These are phyloP conservation scores for Papilio dardanus DNA, from an alignment of 1,140 invertebrate species.

Conservation along the genomic window DNA sequence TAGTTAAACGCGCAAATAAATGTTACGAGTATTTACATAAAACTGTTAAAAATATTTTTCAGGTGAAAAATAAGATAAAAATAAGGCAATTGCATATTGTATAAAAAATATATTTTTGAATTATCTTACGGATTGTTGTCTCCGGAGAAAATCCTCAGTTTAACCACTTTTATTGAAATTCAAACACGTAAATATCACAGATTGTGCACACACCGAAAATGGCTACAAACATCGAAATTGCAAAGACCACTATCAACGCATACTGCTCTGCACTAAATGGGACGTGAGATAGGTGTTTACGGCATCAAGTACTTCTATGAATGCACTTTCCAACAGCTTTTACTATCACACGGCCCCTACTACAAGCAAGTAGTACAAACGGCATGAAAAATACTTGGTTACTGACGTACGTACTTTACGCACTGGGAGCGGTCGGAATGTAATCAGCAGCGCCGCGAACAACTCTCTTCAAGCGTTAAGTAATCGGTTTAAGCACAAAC, in stretches of 20 bases:
- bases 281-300: slow-evolving; percentile 79
- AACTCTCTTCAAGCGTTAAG: slow-evolving; percentile 47
- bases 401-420: slow-evolving; percentile 76
- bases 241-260: slow-evolving; percentile 59
- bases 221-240: slow-evolving; percentile 70
- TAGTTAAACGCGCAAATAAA: background rate
- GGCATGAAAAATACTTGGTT: slow-evolving; percentile 78
- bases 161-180: slow-evolving; percentile 53
- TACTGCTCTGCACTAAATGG: slow-evolving; percentile 61
- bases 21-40: background rate
- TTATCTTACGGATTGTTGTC: slow-evolving; percentile 44
- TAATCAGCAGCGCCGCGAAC: slow-evolving; percentile 58
- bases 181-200: slow-evolving; percentile 71
- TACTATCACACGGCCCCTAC: slow-evolving; percentile 78
- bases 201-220: slow-evolving; percentile 74
- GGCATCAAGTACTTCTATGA: slow-evolving; percentile 72
- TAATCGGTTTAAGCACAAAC: slow-evolving; percentile 58
- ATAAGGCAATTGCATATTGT: background rate
- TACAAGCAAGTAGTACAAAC: slow-evolving; percentile 79
- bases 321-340: slow-evolving; percentile 82
- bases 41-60: background rate
- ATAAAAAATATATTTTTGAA: background rate
- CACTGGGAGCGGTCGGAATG: slow-evolving; percentile 78
- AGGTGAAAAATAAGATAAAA: background rate
- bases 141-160: slow-evolving; percentile 46